A percentile compares a stretch with the other conserved stretches of the same genome.
Conservation (phyloP, 2,888 invertebrate species). For the Acanthosepion esculentum region DNA sequence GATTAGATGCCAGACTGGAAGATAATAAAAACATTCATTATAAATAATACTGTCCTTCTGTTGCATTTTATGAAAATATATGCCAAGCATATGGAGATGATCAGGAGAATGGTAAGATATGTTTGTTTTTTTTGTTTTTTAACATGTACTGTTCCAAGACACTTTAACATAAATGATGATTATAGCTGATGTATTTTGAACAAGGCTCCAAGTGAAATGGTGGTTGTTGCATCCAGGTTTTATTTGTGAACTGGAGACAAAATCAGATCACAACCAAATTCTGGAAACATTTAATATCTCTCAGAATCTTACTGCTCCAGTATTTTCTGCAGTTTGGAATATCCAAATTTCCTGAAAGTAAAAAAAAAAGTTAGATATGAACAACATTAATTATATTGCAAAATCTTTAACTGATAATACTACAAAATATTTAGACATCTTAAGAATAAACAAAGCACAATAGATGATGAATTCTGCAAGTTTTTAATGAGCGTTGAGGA, state of each 20-base stretch:
- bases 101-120: background rate
- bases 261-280: background rate
- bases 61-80: background rate
- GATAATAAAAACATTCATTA: background rate
- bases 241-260: background rate
- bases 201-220: background rate
- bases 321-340: slow-evolving; percentile 48
- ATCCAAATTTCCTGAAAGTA: slow-evolving; percentile 69
- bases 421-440: too few species aligned
- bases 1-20: background rate
- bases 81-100: background rate
- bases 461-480: too few species aligned
- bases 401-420: too few species aligned
- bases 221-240: background rate
- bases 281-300: background rate
- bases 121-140: too few species aligned
- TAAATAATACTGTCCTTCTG: background rate
- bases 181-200: background rate
- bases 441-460: too few species aligned
- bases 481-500: too few species aligned
- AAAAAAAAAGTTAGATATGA: slow-evolving; percentile 69
- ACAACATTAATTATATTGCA: background rate
- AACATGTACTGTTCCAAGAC: background rate
- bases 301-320: background rate
- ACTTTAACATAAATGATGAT: background rate